phyloP scores from a whole-genome alignment of 1,140 invertebrate species.

The Limonius californicus region DNA sequence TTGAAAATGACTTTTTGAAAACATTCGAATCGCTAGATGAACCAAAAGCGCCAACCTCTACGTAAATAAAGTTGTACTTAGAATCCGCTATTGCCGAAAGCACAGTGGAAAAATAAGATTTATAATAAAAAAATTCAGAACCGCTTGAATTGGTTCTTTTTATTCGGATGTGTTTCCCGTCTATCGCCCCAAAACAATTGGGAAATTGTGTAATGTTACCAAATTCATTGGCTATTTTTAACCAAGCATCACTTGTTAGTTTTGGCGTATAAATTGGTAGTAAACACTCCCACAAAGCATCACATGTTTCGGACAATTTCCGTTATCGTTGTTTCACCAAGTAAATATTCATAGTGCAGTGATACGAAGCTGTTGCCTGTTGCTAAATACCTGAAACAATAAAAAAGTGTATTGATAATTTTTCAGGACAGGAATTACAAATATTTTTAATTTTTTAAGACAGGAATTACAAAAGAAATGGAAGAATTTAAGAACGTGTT shows the following conservation, averaged over 20 bases:
- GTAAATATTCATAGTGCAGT: constrained; percentile 16
- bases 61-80: constrained; percentile 3
- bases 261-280: constrained; percentile 7
- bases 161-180: constrained; percentile 12
- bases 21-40: constrained; percentile 3
- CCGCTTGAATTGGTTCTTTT: background rate
- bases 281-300: constrained; percentile 17
- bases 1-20: constrained; percentile 6
- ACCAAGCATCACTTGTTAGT: constrained; percentile 7
- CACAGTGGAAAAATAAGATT: background rate
- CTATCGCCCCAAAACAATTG: background rate
- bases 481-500: constrained; percentile 6
- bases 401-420: constrained; percentile 11
- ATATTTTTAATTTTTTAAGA: background rate
- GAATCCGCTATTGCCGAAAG: constrained; percentile 21
- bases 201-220: background rate
- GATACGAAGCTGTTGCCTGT: constrained; percentile 13
- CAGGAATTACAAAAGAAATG: constrained; percentile 1
- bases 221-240: constrained; percentile 6
- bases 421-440: constrained; percentile 15
- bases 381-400: constrained; percentile 15
- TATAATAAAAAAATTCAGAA: background rate
- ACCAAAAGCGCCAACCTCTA: constrained; percentile 18
- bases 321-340: constrained; percentile 19
- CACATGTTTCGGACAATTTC: constrained; percentile 23